Evolutionary conservation across 1,140 invertebrate species (phyloP).

Genomic region (Trachelipus rathkii): DNA sequence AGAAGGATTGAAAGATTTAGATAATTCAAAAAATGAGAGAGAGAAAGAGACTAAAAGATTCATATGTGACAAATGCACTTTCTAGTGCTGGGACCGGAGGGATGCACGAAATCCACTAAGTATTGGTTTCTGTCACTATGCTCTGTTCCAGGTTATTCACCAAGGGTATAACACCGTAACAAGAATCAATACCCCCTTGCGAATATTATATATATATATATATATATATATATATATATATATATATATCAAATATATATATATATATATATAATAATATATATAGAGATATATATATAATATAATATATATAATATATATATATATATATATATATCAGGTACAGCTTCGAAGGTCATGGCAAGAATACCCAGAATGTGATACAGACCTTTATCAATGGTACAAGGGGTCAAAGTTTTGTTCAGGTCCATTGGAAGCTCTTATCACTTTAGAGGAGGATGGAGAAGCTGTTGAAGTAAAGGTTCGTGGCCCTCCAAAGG

Average conservation of each 20-base stretch:
- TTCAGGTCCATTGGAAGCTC: constrained; percentile 65
- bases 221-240: no score
- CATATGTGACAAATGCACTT: no score
- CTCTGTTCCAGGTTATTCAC: no score
- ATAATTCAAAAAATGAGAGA: no score
- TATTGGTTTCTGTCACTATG: no score
- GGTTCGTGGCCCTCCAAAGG: constrained; percentile 64
- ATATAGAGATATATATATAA: constrained; percentile 9
- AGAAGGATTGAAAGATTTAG: no score
- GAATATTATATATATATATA: no score
- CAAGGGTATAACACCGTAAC: no score
- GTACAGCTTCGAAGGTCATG: constrained; percentile 63
- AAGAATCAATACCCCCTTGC: no score
- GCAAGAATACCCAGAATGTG: constrained; percentile 56
- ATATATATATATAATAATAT: constrained; percentile 17
- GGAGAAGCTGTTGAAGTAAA: constrained; percentile 66
- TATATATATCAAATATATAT: not conserved
- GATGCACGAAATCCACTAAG: no score
- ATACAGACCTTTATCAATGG: constrained; percentile 73
- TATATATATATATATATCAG: constrained; percentile 49
- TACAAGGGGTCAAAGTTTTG: constrained; percentile 72
- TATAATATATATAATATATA: constrained; percentile 42
- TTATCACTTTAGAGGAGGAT: constrained; percentile 65
- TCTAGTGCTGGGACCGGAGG: no score
- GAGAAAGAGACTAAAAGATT: no score